Evolutionary conservation across 2,888 invertebrate species (phyloP).

Genomic region (Volucella zonaria): DNA sequence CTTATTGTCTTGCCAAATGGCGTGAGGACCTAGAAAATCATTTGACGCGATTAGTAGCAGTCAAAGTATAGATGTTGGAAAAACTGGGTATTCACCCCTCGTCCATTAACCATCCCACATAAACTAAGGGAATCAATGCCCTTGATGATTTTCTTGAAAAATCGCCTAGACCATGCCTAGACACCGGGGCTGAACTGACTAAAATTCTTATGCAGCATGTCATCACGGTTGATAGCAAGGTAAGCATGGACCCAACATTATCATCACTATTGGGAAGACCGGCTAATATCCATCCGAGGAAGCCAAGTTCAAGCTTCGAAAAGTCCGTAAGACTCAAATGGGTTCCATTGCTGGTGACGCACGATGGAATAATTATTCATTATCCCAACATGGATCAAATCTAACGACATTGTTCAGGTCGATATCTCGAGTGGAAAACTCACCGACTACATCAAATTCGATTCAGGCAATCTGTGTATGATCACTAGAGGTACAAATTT

Average conservation of each 20-base stretch:
- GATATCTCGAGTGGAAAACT: conserved; percentile 97
- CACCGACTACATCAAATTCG: conserved; percentile 99
- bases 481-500: conserved; percentile 99
- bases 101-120: conserved; percentile 98
- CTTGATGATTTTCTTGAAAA: conserved; percentile 97
- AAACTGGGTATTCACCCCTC: conserved; percentile 99
- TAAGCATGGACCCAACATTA: conserved; percentile 98
- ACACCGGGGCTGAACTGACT: conserved; percentile 97
- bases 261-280: conserved; percentile 98
- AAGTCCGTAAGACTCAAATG: conserved; percentile 93
- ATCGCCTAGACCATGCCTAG: conserved; percentile 98
- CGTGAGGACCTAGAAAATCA: conserved; percentile 99
- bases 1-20: conserved; percentile 85
- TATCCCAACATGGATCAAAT: conserved; percentile 99
- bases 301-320: conserved; percentile 99
- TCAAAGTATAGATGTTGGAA: conserved; percentile 99
- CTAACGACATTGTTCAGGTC: conserved; percentile 97
- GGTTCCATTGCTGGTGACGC: conserved; percentile 97
- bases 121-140: conserved; percentile 98
- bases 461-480: conserved; percentile 99
- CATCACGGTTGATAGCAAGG: conserved; percentile 99
- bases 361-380: conserved; percentile 98
- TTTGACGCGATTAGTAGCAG: conserved; percentile 99
- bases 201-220: conserved; percentile 99
- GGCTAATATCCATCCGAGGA: conserved; percentile 96